These are phyloP conservation scores for Arenicola marina DNA, from an alignment of 2,888 invertebrate genomes.

Conservation along the genomic window DNA sequence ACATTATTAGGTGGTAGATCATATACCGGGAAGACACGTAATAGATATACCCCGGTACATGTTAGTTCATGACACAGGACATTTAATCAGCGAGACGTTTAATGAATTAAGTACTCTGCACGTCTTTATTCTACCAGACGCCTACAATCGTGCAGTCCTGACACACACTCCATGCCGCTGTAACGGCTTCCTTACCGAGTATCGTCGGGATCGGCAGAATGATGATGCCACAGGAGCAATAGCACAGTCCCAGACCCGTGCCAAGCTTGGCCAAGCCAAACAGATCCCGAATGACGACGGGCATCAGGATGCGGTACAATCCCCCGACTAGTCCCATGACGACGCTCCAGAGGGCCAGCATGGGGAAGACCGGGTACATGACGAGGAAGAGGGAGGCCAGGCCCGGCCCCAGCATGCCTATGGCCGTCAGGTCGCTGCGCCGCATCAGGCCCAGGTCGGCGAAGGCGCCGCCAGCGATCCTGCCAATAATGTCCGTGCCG, in stretches of 20 bases:
- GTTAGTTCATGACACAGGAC: no score
- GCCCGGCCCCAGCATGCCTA: conserved; percentile 5
- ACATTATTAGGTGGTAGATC: no score
- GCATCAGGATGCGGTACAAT: conserved; percentile 21
- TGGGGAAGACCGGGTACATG: conserved; percentile 6
- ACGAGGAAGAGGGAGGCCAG: conserved; percentile 7
- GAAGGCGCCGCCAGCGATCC: conserved; percentile 18
- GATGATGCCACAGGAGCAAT: neutral
- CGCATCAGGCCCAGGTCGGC: conserved; percentile 16
- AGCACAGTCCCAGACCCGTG: conserved; percentile 14
- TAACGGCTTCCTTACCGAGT: neutral
- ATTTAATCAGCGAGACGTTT: no score
- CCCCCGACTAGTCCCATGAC: conserved; percentile 26
- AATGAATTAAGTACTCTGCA: no score
- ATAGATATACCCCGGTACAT: no score
- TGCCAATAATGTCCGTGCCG: conserved; percentile 14
- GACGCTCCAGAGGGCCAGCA: conserved; percentile 6
- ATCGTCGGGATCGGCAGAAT: neutral
- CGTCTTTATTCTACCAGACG: no score
- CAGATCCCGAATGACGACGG: conserved; percentile 26
- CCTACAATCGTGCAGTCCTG: no score
- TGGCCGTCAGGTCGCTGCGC: conserved; percentile 8
- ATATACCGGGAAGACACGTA: no score
- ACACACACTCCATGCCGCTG: no score
- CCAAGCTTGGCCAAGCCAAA: conserved; percentile 22